Evolutionary conservation across 1,140 invertebrate genomes (phyloP), one percentile per base, ranked within the genome.

Genomic region (Adoxophyes honmai): DNA sequence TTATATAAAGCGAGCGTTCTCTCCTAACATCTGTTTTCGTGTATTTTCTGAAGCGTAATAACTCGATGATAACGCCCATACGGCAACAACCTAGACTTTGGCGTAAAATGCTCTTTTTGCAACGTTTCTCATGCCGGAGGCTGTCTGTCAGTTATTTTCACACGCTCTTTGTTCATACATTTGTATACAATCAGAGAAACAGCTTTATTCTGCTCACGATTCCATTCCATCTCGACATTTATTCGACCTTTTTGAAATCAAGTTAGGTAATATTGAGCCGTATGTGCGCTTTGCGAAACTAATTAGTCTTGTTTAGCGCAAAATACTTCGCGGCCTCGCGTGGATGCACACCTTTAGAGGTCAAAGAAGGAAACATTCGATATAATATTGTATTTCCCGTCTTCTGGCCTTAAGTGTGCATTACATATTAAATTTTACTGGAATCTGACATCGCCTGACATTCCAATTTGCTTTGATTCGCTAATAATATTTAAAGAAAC

Each of bases 191-290:
- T 36, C n/a, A 9, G 8, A 36, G 42, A 28, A 33, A 28, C 42
- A 48, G 42, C 42, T 48, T 16, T 48, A 33, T 18, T 48, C 15
- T 9, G 21, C 21, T 28, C 18, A 11, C 42, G n/a, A 48, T 48
- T 48, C 39, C 18, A 48, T 16, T 14, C 42, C 15, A 44, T 48
- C 42, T 48, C 42, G 42, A 48, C 42, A 48, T 48, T 48, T 48
- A 48, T 28, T n/a, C 13, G 18, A 48, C 21, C 42, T 48, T 48
- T 48, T 48, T 48, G 39, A 28, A 28, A 28, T 14, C 11, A 33
- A 48, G 16, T 48, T 13, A 16, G 39, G 42, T 48, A 48, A 48
- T 18, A 18, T 44, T 42, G 11, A 33, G 18, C 11, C 42, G 21
- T 28, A 7, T 48, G 18, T 21, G 42, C 42, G 11, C 42, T 48